A percentile compares a stretch with the other conserved stretches of the same genome.
phyloP scores from a whole-genome alignment of 2,113 vertebrate genomes.

The Ellobius talpinus region DNA sequence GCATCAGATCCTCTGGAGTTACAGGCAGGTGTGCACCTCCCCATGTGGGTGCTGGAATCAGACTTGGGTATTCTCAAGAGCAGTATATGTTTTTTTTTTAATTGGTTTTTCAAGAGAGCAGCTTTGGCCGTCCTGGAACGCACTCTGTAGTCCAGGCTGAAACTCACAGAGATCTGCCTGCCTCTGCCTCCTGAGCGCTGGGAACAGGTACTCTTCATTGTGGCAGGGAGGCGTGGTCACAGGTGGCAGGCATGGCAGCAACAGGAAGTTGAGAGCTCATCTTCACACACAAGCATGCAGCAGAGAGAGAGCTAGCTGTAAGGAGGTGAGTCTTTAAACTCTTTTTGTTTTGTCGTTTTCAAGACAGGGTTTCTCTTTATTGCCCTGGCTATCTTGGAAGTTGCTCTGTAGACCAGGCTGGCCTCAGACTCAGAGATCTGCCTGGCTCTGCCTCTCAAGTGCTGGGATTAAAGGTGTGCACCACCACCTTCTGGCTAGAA shows the following conservation, averaged over 20 bases:
- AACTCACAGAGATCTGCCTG: not conserved
- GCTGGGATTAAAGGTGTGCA: no score
- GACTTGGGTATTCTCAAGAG: not conserved
- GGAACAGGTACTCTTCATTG: no score
- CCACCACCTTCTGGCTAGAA: no score
- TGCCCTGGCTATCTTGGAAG: no score
- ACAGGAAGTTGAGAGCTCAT: not conserved
- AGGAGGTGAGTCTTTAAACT: not conserved
- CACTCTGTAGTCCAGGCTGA: not conserved
- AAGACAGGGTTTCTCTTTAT: no score
- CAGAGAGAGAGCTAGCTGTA: not conserved
- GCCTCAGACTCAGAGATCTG: no score
- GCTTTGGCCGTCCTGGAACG: no score
- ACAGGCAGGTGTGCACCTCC: not conserved
- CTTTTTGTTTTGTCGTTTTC: no score
- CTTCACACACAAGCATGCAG: not conserved
- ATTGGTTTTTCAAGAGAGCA: no score
- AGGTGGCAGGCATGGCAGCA: not conserved
- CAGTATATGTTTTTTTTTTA: not conserved
- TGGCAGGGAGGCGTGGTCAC: not conserved
- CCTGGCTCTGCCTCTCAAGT: no score
- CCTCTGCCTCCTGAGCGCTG: not conserved
- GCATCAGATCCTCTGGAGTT: not conserved
- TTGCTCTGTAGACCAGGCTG: no score
- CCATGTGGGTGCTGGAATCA: not conserved